Evolutionary conservation across 2,797 vertebrate species (phyloP).

Genomic region (Melanotaenia nigrans): DNA sequence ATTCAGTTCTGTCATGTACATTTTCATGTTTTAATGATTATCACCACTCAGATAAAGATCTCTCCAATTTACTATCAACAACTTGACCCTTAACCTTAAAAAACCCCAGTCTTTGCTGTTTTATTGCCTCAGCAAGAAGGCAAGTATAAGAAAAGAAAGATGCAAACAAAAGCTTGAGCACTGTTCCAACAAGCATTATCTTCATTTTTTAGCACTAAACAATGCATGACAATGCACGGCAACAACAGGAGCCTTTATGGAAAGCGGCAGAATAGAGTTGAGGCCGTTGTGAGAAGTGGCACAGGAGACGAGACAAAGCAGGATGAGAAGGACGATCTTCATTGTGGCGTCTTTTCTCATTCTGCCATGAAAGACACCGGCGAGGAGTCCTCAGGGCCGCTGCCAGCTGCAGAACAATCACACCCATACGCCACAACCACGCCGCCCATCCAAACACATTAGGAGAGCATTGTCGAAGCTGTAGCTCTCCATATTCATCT

Average conservation of each 20-base stretch:
- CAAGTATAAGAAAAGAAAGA: conserved; percentile 38
- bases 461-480: conserved; percentile 57
- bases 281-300: conserved; percentile 71
- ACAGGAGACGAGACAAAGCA: conserved; percentile 69
- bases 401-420: conserved; percentile 76
- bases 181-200: conserved; percentile 70
- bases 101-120: conserved; percentile 33
- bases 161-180: conserved; percentile 56
- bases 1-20: neutral
- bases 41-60: neutral
- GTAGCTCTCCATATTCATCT: conserved; percentile 50
- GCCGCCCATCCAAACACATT: conserved; percentile 64
- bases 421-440: conserved; percentile 45
- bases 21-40: neutral
- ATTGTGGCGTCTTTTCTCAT: conserved; percentile 69
- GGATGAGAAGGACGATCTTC: conserved; percentile 71
- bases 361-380: conserved; percentile 69
- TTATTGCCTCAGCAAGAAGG: conserved; percentile 16
- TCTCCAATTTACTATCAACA: neutral
- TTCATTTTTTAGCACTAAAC: conserved; percentile 67
- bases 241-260: conserved; percentile 69
- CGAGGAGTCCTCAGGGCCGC: conserved; percentile 68
- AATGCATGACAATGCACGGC: conserved; percentile 68
- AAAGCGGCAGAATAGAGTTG: conserved; percentile 66
- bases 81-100: conserved; percentile 47